Evolutionary conservation across 2,888 invertebrate genomes (phyloP).

Genomic region (Craniophora ligustri): DNA sequence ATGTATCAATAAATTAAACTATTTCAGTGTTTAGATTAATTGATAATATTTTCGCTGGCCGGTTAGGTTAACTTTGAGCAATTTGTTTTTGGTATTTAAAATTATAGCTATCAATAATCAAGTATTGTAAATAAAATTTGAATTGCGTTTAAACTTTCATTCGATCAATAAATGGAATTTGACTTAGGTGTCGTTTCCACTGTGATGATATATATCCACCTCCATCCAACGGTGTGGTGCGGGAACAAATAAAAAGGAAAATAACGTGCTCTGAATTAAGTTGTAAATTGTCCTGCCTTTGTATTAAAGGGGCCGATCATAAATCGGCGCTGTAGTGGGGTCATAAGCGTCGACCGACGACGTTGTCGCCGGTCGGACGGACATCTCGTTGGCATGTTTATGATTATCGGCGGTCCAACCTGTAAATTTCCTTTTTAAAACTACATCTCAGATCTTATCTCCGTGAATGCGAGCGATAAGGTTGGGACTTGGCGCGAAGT

Average conservation of each 20-base stretch:
- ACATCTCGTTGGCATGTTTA: slow-evolving; percentile 79
- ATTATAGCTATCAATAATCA: slow-evolving; percentile 30
- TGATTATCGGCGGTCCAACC: slow-evolving; percentile 78
- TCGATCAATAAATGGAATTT: slow-evolving; percentile 28
- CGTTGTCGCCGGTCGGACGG: slow-evolving; percentile 66
- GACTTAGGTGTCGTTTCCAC: slow-evolving; percentile 6
- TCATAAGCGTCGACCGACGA: slow-evolving; percentile 75
- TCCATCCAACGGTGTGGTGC: slow-evolving; percentile 12
- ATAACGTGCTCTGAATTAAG: slow-evolving; percentile 80
- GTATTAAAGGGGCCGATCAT: slow-evolving; percentile 77
- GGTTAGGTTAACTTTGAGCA: too few species aligned
- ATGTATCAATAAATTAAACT: too few species aligned
- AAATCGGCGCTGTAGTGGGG: slow-evolving; percentile 79
- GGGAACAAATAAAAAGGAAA: slow-evolving; percentile 48
- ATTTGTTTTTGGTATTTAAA: too few species aligned
- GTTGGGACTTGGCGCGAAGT: slow-evolving; percentile 57
- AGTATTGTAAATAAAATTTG: slow-evolving; percentile 41
- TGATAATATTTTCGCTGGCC: too few species aligned
- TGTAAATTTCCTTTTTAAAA: slow-evolving; percentile 81
- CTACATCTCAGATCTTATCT: slow-evolving; percentile 80
- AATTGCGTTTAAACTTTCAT: slow-evolving; percentile 41
- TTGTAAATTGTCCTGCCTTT: slow-evolving; percentile 80
- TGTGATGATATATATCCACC: slow-evolving; percentile 39
- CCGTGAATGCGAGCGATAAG: slow-evolving; percentile 65
- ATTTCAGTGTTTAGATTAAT: too few species aligned